Percentiles rank a stretch among this genome's conserved stretches.
phyloP scores from a whole-genome alignment of 2,888 invertebrate species.

The Drosophila colorata region DNA sequence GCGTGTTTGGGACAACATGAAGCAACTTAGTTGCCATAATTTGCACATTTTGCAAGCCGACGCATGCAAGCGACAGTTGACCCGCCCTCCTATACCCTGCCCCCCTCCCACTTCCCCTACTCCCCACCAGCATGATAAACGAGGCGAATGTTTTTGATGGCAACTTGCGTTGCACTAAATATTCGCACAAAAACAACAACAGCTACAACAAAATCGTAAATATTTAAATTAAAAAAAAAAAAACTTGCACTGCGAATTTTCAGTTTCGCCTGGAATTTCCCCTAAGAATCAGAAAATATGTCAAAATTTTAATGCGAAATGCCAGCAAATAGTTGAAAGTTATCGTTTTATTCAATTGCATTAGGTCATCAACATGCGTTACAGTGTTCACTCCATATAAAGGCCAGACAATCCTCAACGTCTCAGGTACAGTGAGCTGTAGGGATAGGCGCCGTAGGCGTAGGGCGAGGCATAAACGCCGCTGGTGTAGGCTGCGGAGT shows the following conservation, averaged over 20 bases:
- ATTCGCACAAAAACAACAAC: constrained; percentile 35
- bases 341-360: constrained; percentile 44
- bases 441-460: constrained; percentile 77
- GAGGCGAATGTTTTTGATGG: constrained; percentile 68
- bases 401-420: constrained; percentile 37
- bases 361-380: constrained; percentile 44
- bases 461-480: constrained; percentile 79
- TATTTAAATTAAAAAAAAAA: no score
- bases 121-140: constrained; percentile 41
- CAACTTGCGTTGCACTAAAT: constrained; percentile 66
- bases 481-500: constrained; percentile 70
- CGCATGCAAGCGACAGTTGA: constrained; percentile 66
- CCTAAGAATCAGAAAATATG: neutral
- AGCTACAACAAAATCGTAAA: constrained; percentile 60
- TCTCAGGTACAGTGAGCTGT: constrained; percentile 72
- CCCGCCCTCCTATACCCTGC: neutral
- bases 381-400: constrained; percentile 44
- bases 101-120: neutral
- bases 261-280: constrained; percentile 8
- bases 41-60: constrained; percentile 66
- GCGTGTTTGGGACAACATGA: constrained; percentile 67
- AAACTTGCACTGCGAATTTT: constrained; percentile 24
- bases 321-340: constrained; percentile 39
- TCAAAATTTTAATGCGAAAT: constrained; percentile 26
- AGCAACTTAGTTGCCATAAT: constrained; percentile 79